These are phyloP conservation scores for Tetrax tetrax DNA, from an alignment of 2,113 vertebrate genomes.

Conservation along the genomic window DNA sequence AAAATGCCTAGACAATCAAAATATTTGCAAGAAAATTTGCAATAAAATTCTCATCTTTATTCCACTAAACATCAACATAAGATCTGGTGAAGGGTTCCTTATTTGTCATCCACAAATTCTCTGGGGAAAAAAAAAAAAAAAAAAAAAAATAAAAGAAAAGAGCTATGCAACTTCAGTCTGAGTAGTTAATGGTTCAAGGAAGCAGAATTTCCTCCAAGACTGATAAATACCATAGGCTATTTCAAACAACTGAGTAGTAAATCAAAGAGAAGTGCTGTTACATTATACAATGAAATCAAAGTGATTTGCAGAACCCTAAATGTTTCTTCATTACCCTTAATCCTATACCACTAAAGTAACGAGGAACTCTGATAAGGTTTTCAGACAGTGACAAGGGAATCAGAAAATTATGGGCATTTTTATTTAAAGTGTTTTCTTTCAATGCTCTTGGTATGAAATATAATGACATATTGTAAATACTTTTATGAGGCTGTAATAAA, in stretches of 20 bases:
- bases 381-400: slow-evolving; percentile 16
- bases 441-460: neutral
- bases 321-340: slow-evolving; percentile 54
- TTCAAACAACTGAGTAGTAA: slow-evolving; percentile 39
- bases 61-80: neutral
- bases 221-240: slow-evolving; percentile 18
- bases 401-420: neutral
- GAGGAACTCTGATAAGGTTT: slow-evolving; percentile 40
- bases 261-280: slow-evolving; percentile 28
- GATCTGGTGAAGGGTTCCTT: neutral
- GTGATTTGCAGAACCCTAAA: slow-evolving; percentile 54
- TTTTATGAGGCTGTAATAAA: neutral
- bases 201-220: slow-evolving; percentile 32
- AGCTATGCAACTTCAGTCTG: neutral
- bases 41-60: neutral
- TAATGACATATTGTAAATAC: slow-evolving; percentile 33
- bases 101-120: neutral
- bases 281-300: slow-evolving; percentile 47
- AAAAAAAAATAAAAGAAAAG: neutral
- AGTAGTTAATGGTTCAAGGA: slow-evolving; percentile 37
- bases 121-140: neutral
- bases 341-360: slow-evolving; percentile 20
- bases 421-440: slow-evolving; percentile 30
- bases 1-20: neutral
- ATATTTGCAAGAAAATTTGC: neutral